These are phyloP conservation scores for Avahi laniger DNA, from an alignment of 2,797 vertebrate genomes.

Conservation along the genomic window DNA sequence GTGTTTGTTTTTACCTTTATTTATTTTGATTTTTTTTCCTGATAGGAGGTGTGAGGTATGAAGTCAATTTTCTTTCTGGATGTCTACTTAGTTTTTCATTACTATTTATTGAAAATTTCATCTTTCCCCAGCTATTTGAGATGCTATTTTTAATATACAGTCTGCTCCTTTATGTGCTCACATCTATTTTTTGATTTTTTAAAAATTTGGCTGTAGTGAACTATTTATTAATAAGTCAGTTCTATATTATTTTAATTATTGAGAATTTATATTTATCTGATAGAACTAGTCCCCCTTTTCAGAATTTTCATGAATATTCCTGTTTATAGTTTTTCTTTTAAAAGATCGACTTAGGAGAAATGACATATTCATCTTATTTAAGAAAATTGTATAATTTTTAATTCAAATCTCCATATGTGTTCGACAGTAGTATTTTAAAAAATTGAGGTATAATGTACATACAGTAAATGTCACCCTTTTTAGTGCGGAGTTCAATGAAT, in stretches of 20 bases:
- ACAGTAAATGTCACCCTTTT: background rate
- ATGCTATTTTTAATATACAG: background rate
- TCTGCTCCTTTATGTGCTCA: background rate
- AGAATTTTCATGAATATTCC: background rate
- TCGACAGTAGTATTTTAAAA: background rate
- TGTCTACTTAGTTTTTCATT: background rate
- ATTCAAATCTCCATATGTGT: background rate
- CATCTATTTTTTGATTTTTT: background rate
- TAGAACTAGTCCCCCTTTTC: background rate
- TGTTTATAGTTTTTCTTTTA: background rate
- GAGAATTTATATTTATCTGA: background rate
- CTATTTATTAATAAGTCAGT: background rate
- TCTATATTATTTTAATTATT: background rate
- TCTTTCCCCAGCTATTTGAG: background rate
- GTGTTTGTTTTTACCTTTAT: background rate
- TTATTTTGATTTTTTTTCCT: background rate
- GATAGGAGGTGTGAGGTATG: background rate
- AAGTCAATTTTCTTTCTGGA: background rate
- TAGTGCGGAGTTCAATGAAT: background rate
- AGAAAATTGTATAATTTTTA: background rate
- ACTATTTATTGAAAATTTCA: background rate
- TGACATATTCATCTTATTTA: background rate
- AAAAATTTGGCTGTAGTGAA: background rate
- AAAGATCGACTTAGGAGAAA: background rate
- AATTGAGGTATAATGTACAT: background rate